Evolutionary conservation across 1,140 invertebrate species (phyloP), one percentile per base, ranked within the genome.

Genomic region (Leptonema lineaticorne): DNA sequence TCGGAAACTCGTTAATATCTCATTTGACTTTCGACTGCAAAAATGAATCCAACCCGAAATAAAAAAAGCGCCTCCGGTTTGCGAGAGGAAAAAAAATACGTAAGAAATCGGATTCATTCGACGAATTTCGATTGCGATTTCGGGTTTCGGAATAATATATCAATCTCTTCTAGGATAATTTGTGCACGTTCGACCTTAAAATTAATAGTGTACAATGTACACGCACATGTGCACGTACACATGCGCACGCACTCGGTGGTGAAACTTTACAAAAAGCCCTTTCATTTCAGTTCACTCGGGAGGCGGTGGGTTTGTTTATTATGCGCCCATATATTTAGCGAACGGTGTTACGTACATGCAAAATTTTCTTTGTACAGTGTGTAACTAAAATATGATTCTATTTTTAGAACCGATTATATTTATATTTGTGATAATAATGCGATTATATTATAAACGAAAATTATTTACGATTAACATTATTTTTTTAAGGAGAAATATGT

Each of bases 1-100:
- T 53, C 50, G 50, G 50, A 53, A 53, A 53, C 50, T 53, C 50
- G 24, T 53, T 53, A 53, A 53, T 53, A 53, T 53, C 50, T 53
- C 50, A 26, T 53, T 53, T 53, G 50, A 53, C 50, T 53, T 53
- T 53, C 24, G 22, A 24, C 50, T 24, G 18, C 1, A 4, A 26
- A 26, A 26, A 24, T 53, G 22, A 24, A 9, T 9, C 5, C 9
- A 18, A 5, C 2, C 9, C 8, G 27, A 26, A 11, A 8, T 1
- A 26, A 53, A 26, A 26, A 26, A 26, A 24, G 24, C 27, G 50
- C 18, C 24, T 45, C 37, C n/a, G n/a, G n/a, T n/a, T n/a, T n/a
- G n/a, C n/a, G n/a, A n/a, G n/a, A n/a, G n/a, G n/a, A n/a, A n/a
- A n/a, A n/a, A n/a, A n/a, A n/a, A n/a, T n/a, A n/a, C n/a, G n/a